Conservation (phyloP, 2,113 vertebrate genomes). For the Tricholaema leucomelas region DNA sequence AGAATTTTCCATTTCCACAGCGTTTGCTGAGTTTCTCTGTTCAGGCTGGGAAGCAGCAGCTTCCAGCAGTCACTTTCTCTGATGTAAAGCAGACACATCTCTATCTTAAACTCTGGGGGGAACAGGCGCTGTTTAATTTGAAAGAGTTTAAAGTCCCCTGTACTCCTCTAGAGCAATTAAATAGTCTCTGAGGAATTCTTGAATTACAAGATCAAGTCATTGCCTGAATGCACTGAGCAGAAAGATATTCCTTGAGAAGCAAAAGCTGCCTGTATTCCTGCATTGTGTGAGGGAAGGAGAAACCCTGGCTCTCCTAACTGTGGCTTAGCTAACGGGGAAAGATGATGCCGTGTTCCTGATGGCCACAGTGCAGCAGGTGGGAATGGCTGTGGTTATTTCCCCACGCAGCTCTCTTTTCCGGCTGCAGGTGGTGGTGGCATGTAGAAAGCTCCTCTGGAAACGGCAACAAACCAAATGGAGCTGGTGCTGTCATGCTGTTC, state of each 20-base stretch:
- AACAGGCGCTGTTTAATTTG: not conserved
- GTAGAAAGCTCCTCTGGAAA: not conserved
- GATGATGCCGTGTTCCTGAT: not conserved
- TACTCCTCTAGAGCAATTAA: not conserved
- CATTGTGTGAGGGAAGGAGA: fast-evolving
- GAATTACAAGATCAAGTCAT: not conserved
- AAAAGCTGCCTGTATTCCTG: not conserved
- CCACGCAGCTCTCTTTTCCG: not conserved
- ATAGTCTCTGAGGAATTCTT: not conserved
- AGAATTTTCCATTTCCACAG: not conserved
- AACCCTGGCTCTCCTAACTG: not conserved
- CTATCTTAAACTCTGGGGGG: not conserved
- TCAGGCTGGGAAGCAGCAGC: not conserved
- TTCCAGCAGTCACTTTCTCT: not conserved
- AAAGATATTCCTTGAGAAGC: not conserved
- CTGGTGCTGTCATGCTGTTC: constrained; percentile 18
- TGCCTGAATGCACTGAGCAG: not conserved
- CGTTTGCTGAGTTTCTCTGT: not conserved
- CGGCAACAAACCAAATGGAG: not conserved
- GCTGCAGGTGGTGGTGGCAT: constrained; percentile 12
- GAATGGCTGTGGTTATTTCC: not conserved
- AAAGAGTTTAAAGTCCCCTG: not conserved
- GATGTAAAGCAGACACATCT: not conserved
- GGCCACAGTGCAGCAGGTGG: not conserved
- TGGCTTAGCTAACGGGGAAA: not conserved